Conservation (phyloP, 2,113 vertebrate species). For the Chaenocephalus aceratus region DNA sequence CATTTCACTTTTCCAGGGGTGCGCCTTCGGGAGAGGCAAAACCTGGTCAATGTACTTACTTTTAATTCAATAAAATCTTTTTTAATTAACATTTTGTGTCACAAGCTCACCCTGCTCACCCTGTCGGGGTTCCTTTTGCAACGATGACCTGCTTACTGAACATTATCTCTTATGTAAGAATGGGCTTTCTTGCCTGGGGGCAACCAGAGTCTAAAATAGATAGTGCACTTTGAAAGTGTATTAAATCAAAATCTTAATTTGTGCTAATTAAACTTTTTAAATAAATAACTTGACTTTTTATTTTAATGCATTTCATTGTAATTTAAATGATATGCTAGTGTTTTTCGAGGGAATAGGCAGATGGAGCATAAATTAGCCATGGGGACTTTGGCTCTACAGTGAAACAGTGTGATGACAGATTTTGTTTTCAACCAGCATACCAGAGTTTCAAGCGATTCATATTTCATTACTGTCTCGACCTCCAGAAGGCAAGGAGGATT, state of each 20-base stretch:
- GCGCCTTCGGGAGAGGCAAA: too few relatives aligned
- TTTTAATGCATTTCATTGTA: slow-evolving; percentile 19
- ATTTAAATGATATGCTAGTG: slow-evolving; percentile 48
- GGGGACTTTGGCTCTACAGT: slow-evolving; percentile 27
- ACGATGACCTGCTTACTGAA: too few relatives aligned
- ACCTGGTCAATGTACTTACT: too few relatives aligned
- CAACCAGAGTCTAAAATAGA: too few relatives aligned
- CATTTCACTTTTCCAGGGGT: not conserved
- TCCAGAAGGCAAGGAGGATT: slow-evolving; percentile 46
- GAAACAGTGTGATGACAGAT: slow-evolving; percentile 50
- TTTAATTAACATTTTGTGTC: too few relatives aligned
- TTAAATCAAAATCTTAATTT: not conserved
- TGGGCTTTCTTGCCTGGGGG: too few relatives aligned
- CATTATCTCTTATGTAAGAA: too few relatives aligned
- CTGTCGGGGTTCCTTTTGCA: too few relatives aligned
- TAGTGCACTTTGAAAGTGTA: not conserved
- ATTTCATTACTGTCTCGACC: slow-evolving; percentile 52
- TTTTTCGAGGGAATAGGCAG: slow-evolving; percentile 40
- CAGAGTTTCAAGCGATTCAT: slow-evolving; percentile 39
- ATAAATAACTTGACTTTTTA: slow-evolving; percentile 9
- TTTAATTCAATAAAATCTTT: too few relatives aligned
- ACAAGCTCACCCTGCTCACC: too few relatives aligned
- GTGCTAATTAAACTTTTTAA: slow-evolving; percentile 2
- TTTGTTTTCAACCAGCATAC: slow-evolving; percentile 37
- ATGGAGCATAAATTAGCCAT: slow-evolving; percentile 67